Evolutionary conservation across 2,888 invertebrate species (phyloP), one percentile per base, ranked within the genome.

Genomic region (Chymomyza amoena): DNA sequence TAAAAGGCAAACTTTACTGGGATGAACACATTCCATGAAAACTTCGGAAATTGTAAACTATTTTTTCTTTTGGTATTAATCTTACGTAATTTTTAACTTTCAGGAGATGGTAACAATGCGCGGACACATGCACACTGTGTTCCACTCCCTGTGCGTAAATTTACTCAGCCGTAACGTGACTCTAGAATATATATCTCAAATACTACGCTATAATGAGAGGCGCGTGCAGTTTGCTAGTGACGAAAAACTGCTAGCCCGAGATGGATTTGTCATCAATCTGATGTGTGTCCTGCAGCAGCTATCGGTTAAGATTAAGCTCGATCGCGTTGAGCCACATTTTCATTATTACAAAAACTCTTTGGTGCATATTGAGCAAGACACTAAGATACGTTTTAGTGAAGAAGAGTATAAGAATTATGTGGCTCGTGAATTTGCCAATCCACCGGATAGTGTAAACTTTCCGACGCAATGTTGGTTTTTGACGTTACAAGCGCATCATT

Each of bases 381-480:
- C 98, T 0, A 93, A 98, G 80, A 93, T 99, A 60, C 96, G 95
- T 90, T 95, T 95, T 90, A 95, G 95, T 20, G 94, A 96, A 15
- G 95, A 96, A 80, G 97, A 98, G 90, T 96, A 95, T 6, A 93
- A 90, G 20, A 80, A 79, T 50, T 91, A 88, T 66, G 68, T 90
- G 36, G 84, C 89, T 25, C 86, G 84, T 7, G 79, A 87, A 13
- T 90, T 86, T 15, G 36, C 75, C 9, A 18, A 62, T 4, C 76
- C 77, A 6, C 81, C 68, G 28, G 66, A 57, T 94, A 95, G 74
- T 97, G 96, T 96, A 3, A 98, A 97, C 89, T 99, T 99, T 92
- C 96, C 97, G 76, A 98, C 99, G 0, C 97, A 98, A 81, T 99
- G 99, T 90, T 99, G 99, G 97, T 99, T 98, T 92, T 93, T 99